Evolutionary conservation across 2,113 vertebrate genomes (phyloP).

Genomic region (Bos indicus): DNA sequence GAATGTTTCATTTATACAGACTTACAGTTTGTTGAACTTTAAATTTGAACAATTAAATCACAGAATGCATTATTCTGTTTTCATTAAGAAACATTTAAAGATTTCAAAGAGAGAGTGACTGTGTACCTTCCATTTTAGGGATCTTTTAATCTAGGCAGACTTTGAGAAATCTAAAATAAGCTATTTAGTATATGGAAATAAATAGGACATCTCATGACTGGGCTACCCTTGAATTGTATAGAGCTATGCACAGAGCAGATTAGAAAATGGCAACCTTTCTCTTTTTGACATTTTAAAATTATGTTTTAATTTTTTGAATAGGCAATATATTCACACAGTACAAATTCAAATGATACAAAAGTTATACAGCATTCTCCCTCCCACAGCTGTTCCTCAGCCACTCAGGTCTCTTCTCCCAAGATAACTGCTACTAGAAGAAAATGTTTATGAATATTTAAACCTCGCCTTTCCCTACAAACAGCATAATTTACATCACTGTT

Average conservation of each 20-base stretch:
- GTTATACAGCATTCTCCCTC: background rate
- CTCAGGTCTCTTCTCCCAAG: background rate
- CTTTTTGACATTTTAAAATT: background rate
- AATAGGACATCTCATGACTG: background rate
- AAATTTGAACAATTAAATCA: slow-evolving; percentile 57
- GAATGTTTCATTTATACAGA: slow-evolving; percentile 26
- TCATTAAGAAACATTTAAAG: slow-evolving; percentile 42
- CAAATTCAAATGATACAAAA: background rate
- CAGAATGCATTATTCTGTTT: slow-evolving; percentile 35
- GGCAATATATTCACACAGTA: background rate
- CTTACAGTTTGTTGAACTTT: slow-evolving; percentile 37
- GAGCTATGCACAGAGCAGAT: background rate
- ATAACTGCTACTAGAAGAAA: background rate
- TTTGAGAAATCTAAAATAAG: background rate
- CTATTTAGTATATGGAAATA: background rate
- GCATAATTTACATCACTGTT: background rate
- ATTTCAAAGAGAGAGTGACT: slow-evolving; percentile 33
- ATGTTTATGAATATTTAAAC: background rate
- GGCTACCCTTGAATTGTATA: background rate
- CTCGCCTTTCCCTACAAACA: background rate
- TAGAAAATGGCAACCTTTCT: background rate
- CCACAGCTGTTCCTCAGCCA: background rate
- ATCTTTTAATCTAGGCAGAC: background rate
- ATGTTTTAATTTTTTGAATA: background rate
- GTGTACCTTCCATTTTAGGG: background rate